Percentiles rank a stretch among this genome's conserved stretches.
These are phyloP conservation scores for Pygocentrus nattereri DNA, from an alignment of 2,797 vertebrate genomes.

Conservation along the genomic window DNA sequence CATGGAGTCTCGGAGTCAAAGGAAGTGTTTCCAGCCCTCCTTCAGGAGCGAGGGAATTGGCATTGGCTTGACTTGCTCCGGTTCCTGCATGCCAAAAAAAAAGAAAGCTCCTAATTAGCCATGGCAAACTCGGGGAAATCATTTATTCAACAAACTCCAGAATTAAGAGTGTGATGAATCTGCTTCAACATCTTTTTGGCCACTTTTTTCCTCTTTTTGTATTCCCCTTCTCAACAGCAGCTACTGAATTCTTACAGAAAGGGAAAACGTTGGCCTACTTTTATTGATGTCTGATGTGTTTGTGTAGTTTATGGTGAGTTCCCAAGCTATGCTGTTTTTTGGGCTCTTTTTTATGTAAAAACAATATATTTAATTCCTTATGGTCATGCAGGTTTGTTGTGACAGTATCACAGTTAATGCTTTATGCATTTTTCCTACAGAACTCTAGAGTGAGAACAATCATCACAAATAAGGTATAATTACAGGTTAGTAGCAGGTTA, in stretches of 20 bases:
- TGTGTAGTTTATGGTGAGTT: background rate
- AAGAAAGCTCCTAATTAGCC: constrained; percentile 50
- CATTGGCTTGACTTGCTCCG: constrained; percentile 25
- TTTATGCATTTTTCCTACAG: no score
- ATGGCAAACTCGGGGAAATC: constrained; percentile 44
- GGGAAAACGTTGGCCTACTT: background rate
- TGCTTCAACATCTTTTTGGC: constrained; percentile 3
- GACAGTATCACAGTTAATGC: no score
- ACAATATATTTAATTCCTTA: no score
- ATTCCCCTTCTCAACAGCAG: background rate
- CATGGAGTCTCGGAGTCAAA: constrained; percentile 28
- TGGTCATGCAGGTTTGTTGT: no score
- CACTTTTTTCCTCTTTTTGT: background rate
- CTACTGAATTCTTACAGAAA: background rate
- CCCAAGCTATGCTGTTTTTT: background rate
- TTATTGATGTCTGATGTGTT: background rate
- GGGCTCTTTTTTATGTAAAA: no score
- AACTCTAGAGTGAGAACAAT: no score
- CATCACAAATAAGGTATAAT: no score
- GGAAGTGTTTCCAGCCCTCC: constrained; percentile 37
- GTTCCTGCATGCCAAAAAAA: constrained; percentile 23
- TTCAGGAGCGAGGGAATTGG: constrained; percentile 30
- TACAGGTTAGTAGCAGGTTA: no score
- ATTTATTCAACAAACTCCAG: constrained; percentile 47
- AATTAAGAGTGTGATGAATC: constrained; percentile 7